These are phyloP conservation scores for Nannobrachium achirus DNA, from an alignment of 2,113 vertebrate genomes.

Conservation along the genomic window DNA sequence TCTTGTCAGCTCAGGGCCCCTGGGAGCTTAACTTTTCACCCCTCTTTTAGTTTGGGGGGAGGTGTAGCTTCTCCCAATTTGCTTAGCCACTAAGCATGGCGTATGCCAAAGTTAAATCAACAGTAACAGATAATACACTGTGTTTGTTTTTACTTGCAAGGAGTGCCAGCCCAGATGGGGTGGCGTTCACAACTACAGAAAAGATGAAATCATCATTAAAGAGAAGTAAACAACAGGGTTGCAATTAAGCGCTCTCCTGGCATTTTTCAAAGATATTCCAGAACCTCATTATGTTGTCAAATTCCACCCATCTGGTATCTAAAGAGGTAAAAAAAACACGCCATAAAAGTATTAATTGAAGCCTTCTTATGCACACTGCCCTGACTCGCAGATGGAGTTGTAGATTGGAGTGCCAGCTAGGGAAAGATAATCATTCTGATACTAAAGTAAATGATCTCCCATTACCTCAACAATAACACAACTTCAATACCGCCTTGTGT, in stretches of 20 bases:
- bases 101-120: background rate
- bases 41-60: too few species aligned
- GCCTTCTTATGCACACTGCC: background rate
- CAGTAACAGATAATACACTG: too few species aligned
- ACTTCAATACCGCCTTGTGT: background rate
- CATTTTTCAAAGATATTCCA: background rate
- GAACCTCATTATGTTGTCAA: background rate
- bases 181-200: background rate
- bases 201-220: background rate
- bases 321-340: background rate
- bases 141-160: too few species aligned
- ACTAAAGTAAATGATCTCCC: background rate
- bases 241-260: too few species aligned
- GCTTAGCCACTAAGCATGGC: background rate
- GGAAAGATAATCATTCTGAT: background rate
- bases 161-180: background rate
- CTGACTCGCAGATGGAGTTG: conserved; percentile 4
- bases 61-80: background rate
- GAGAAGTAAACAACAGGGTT: too few species aligned
- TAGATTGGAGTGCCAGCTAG: background rate
- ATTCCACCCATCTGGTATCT: background rate
- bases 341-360: background rate
- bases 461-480: background rate
- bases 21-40: too few species aligned
- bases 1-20: too few species aligned